Conservation (phyloP, 37 sponge, comb jelly and placozoan genomes). For the Aplysina aerophoba region DNA sequence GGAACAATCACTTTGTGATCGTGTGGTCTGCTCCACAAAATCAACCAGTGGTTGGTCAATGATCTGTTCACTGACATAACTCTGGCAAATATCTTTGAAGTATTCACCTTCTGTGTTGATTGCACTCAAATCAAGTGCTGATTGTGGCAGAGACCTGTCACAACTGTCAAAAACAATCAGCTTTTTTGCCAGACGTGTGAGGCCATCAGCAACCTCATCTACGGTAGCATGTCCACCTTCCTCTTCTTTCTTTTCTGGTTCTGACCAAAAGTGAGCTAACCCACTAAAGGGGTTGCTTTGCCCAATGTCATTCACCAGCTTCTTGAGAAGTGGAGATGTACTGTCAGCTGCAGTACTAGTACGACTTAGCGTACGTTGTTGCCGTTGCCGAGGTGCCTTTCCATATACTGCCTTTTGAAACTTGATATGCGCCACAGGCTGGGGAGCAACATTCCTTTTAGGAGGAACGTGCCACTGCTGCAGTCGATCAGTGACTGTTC, state of each 20-base stretch:
- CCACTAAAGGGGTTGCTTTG: conserved; percentile 4
- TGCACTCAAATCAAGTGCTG: conserved; percentile 13
- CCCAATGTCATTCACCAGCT: too few species aligned
- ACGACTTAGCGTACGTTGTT: too few species aligned
- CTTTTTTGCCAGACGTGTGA: neutral
- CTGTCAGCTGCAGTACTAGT: too few species aligned
- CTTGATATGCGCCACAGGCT: neutral
- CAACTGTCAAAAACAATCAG: neutral
- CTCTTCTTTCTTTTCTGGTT: neutral
- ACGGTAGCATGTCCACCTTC: neutral
- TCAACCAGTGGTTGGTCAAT: neutral
- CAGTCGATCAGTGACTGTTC: neutral
- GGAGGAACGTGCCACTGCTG: conserved; percentile 22
- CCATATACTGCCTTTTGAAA: conserved; percentile 4
- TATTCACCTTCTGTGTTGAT: conserved; percentile 21
- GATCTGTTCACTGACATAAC: neutral
- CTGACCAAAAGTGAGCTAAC: conserved; percentile 3
- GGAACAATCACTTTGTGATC: neutral
- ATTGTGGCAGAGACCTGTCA: conserved; percentile 2
- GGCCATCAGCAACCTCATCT: conserved; percentile 3
- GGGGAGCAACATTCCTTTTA: conserved; percentile 1
- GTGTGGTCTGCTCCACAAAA: conserved; percentile 18
- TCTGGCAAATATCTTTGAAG: neutral
- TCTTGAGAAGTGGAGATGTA: too few species aligned
- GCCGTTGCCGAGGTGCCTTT: too few species aligned